phyloP scores from a whole-genome alignment of 2,888 invertebrate species.

The Hoplodrina blanda region DNA sequence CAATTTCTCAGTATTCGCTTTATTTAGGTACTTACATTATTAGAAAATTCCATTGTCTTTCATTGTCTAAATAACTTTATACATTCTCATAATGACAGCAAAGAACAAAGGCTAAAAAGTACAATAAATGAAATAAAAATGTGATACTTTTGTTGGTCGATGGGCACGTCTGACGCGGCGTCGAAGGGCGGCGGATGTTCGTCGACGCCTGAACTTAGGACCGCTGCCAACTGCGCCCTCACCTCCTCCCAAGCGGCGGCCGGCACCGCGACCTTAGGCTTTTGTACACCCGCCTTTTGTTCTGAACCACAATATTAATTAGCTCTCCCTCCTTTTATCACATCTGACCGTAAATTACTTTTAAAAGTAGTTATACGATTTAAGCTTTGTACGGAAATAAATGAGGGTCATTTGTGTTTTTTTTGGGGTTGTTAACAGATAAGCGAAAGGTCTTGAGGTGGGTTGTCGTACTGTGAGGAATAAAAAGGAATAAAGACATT shows the following conservation, averaged over 20 bases:
- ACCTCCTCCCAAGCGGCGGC: conserved; percentile 91
- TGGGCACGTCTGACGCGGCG: conserved; percentile 95
- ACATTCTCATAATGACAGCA: conserved; percentile 28
- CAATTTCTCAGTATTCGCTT: neutral
- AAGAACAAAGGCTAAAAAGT: conserved; percentile 29
- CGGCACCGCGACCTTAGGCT: conserved; percentile 61
- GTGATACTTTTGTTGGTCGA: conserved; percentile 96
- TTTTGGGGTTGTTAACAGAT: conserved; percentile 50
- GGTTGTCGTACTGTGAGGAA: conserved; percentile 11
- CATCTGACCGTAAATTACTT: conserved; percentile 64
- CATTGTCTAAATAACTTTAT: conserved; percentile 12
- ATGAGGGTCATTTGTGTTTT: conserved; percentile 52
- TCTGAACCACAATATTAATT: conserved; percentile 65
- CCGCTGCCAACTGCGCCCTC: conserved; percentile 91
- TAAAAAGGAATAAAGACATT: neutral
- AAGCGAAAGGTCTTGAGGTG: conserved; percentile 40
- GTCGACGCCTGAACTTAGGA: conserved; percentile 89
- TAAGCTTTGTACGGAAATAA: conserved; percentile 54
- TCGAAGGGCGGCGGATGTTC: conserved; percentile 95
- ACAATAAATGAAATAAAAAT: conserved; percentile 15
- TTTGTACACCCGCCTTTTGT: conserved; percentile 67
- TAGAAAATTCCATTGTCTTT: conserved; percentile 23
- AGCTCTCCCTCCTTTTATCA: conserved; percentile 65
- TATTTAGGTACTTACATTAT: conserved; percentile 14
- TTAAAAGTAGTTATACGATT: conserved; percentile 58